Percentiles rank a stretch among this genome's conserved stretches.
Conservation (phyloP, 2,113 vertebrate genomes). For the Neotoma lepida region DNA sequence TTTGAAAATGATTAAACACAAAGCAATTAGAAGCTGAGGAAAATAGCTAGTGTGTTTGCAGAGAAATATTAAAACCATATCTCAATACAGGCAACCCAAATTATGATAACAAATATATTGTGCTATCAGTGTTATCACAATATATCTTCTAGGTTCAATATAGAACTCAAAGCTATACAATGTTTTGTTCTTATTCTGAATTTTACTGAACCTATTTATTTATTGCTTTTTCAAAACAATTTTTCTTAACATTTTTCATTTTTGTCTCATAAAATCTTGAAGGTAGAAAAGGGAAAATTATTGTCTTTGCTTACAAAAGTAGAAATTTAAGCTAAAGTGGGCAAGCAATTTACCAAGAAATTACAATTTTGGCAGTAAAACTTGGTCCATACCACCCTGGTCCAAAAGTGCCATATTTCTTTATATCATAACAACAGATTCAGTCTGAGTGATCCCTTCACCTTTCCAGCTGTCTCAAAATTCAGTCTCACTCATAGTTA, state of each 20-base stretch:
- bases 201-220: constrained; percentile 45
- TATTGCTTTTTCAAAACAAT: constrained; percentile 1
- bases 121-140: constrained; percentile 59
- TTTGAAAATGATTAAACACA: constrained; percentile 65
- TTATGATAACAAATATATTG: constrained; percentile 58
- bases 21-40: constrained; percentile 54
- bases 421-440: constrained; percentile 46
- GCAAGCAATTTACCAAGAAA: constrained; percentile 29
- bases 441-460: constrained; percentile 21
- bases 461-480: constrained; percentile 43
- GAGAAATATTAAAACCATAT: constrained; percentile 63
- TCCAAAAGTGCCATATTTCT: constrained; percentile 58
- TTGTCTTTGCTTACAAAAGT: constrained; percentile 59
- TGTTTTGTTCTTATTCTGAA: constrained; percentile 32
- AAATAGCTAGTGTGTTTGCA: constrained; percentile 47
- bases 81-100: constrained; percentile 60
- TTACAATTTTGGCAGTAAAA: constrained; percentile 47
- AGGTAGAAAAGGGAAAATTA: neutral
- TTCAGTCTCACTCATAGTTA: neutral
- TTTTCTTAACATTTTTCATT: constrained; percentile 56
- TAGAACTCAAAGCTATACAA: constrained; percentile 59
- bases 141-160: constrained; percentile 51
- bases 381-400: neutral
- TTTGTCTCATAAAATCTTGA: constrained; percentile 57
- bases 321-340: constrained; percentile 54